Evolutionary conservation across 2,797 vertebrate genomes (phyloP), one percentile per base, ranked within the genome.

Genomic region (Buceros bicornis): DNA sequence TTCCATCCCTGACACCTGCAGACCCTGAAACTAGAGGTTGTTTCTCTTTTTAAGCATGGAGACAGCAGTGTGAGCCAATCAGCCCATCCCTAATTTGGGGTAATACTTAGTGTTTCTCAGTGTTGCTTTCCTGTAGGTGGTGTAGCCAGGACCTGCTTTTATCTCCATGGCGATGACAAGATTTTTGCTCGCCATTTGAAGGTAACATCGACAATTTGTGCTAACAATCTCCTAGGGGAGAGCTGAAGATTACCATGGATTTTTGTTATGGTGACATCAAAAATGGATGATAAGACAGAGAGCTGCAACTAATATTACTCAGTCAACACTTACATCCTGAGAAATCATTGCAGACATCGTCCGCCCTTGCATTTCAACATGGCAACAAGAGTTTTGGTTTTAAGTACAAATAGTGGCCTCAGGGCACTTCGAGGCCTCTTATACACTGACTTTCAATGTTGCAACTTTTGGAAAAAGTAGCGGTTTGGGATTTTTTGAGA

Each of bases 21-120:
- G n/a, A 86, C 84, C 77, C 45, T 60, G 31, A 94, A 95, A 71
- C 29, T 95, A 77, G 81, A 92, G 56, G 43, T 82, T 69, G 19
- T 91, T 97, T 93, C 74, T 93, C 84, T 94, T 88, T 45, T 87
- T 93, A 83, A 93, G 81, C 24, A 9, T 3, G 12, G 67, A 54
- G 31, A 70, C 25, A 6, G 91, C 58, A 25, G 26, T 17, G 5
- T 84, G 92, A 95, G 51, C 37, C 77, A 62, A 61, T 93, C 65
- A 66, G 10, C 78, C 40, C 16, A 14, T 93, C 86, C 74, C 54
- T 62, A 45, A 22, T 82, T 89, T 93, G 86, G 72, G 73, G 62
- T 93, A 40, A 64, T 54, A 43, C 43, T 78, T 67, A 72, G 50
- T 7, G 42, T 89, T 94, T 93, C 69, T 93, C 45, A 87, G 45